Percentiles rank a stretch among this genome's conserved stretches.
Conservation (phyloP, 2,888 invertebrate species). For the Girardia tigrina region DNA sequence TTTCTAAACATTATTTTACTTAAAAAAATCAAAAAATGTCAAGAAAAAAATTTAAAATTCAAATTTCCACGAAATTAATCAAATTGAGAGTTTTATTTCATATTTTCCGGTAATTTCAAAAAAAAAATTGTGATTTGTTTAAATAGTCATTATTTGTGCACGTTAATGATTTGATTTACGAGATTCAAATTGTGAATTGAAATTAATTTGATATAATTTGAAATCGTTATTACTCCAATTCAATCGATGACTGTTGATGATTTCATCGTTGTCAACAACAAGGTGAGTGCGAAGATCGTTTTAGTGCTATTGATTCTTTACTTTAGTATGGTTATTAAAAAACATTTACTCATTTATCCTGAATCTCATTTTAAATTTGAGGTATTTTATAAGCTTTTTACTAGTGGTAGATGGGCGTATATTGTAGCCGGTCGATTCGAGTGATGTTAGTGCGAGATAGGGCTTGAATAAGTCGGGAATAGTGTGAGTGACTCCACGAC, state of each 20-base stretch:
- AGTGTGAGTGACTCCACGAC: no score
- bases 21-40: no score
- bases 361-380: background rate
- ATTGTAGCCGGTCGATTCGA: background rate
- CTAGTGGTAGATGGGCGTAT: background rate
- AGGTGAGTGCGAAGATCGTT: background rate
- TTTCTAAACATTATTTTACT: no score
- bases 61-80: no score
- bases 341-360: background rate
- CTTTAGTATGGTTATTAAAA: background rate
- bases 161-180: background rate
- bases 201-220: background rate
- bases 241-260: background rate
- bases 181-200: background rate
- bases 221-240: background rate
- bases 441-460: background rate
- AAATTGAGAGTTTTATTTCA: no score
- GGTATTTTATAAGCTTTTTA: background rate
- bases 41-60: no score
- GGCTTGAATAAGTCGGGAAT: no score
- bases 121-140: no score
- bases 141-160: background rate
- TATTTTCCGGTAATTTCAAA: no score
- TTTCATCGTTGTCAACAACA: background rate
- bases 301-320: background rate